These are phyloP conservation scores for Argya squamiceps DNA, from an alignment of 2,797 vertebrate species.

Conservation along the genomic window DNA sequence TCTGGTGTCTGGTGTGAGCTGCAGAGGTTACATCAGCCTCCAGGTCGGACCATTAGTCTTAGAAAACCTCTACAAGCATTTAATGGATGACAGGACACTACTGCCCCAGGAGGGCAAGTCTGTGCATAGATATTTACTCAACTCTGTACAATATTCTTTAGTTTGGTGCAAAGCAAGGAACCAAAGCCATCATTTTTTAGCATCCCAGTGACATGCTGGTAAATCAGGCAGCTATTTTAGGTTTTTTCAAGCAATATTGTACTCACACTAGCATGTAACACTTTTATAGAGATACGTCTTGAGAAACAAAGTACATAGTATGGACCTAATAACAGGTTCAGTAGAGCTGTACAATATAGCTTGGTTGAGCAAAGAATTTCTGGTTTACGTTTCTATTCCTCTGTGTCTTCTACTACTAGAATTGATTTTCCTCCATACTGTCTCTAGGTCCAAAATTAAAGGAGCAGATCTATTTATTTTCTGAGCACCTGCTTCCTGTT, in stretches of 20 bases:
- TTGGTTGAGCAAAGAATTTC: neutral
- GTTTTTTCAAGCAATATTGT: neutral
- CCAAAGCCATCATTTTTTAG: neutral
- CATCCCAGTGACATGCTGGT: neutral
- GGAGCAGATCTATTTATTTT: neutral
- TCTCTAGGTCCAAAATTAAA: neutral
- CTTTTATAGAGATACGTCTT: neutral
- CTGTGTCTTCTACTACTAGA: neutral
- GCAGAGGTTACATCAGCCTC: neutral
- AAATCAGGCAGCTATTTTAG: neutral
- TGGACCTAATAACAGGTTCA: neutral
- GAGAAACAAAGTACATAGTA: neutral
- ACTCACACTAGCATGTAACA: neutral
- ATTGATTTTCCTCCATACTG: neutral
- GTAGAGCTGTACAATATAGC: neutral
- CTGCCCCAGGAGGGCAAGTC: neutral
- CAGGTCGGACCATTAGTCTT: neutral
- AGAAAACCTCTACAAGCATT: neutral
- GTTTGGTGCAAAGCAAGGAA: neutral
- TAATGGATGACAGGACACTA: neutral
- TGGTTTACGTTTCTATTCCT: neutral
- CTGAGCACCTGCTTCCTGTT: neutral
- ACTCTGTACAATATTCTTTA: neutral
- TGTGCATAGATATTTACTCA: neutral
- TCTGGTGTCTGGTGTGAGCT: neutral